These are phyloP conservation scores for Pomatostomus ruficeps DNA, from an alignment of 2,113 vertebrate species.

Conservation along the genomic window DNA sequence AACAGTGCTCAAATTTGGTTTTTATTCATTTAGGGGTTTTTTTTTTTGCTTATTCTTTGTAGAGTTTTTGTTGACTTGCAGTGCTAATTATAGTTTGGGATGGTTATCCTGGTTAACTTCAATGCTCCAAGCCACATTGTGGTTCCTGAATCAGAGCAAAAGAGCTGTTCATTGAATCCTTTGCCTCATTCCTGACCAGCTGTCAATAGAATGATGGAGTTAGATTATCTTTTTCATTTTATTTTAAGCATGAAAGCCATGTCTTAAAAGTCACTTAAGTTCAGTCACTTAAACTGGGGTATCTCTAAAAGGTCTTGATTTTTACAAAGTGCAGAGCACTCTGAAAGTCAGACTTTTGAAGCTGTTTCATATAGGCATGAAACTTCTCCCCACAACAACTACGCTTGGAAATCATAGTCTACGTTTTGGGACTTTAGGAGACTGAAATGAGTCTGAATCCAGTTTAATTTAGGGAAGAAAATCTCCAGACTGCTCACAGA, in stretches of 20 bases:
- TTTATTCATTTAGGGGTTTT: neutral
- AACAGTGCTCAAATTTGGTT: neutral
- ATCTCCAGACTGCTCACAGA: neutral
- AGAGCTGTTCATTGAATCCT: neutral
- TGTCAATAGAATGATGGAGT: neutral
- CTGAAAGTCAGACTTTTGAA: neutral
- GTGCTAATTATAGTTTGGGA: neutral
- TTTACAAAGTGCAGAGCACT: neutral
- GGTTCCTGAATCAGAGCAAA: neutral
- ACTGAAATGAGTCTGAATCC: neutral
- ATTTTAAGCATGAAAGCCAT: neutral
- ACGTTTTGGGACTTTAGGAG: constrained; percentile 10
- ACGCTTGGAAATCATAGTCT: neutral
- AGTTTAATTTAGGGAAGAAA: neutral
- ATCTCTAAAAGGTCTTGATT: neutral
- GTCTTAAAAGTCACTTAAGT: neutral
- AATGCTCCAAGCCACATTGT: neutral
- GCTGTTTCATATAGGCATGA: neutral
- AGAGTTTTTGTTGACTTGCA: neutral
- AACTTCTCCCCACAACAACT: neutral
- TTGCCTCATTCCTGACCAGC: neutral
- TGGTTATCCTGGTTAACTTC: neutral
- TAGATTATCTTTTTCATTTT: neutral
- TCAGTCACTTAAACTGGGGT: neutral
- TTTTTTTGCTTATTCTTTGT: neutral